phyloP scores from a whole-genome alignment of 2,888 invertebrate species.

The Drosophila colorata region DNA sequence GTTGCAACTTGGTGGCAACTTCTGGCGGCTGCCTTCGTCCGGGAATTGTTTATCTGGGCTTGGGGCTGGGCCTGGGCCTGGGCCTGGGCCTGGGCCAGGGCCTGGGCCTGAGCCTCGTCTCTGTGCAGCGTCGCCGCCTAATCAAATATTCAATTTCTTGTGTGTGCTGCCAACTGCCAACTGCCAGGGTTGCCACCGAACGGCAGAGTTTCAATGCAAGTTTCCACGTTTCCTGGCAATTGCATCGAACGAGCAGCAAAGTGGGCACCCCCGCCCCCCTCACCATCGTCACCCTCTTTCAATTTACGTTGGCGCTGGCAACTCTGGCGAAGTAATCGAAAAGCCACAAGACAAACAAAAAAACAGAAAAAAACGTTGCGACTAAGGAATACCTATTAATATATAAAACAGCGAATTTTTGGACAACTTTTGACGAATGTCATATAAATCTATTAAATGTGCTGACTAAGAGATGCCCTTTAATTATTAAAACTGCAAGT shows the following conservation, averaged over 20 bases:
- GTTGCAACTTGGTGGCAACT: conserved; percentile 21
- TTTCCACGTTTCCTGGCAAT: neutral
- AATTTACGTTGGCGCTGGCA: conserved; percentile 17
- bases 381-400: neutral
- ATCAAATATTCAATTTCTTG: conserved; percentile 72
- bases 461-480: neutral
- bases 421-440: too few species aligned
- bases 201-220: neutral
- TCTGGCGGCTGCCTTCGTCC: conserved; percentile 10
- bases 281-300: neutral
- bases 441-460: neutral
- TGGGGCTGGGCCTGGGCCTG: neutral
- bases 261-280: too few species aligned
- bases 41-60: conserved; percentile 30
- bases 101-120: neutral
- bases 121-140: conserved; percentile 18
- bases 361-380: neutral
- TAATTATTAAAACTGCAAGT: neutral
- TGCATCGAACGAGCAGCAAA: neutral
- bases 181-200: conserved; percentile 13
- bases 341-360: conserved; percentile 1
- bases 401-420: neutral
- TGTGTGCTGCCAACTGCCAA: conserved; percentile 2
- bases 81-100: conserved; percentile 1
- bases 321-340: conserved; percentile 40